phyloP scores from a whole-genome alignment of 2,113 vertebrate genomes.

The Macaca fascicularis region T2T-MFA8v1.1 NC_088375.1:232560501-232561000 shows the following conservation, averaged over 20 bases:
- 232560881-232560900: background rate
- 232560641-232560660: no score
- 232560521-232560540: no score
- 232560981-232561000: no score
- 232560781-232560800: background rate
- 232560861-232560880: background rate
- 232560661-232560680: background rate
- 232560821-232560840: background rate
- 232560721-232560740: background rate
- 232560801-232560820: background rate
- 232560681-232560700: background rate
- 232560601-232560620: no score
- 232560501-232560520: no score
- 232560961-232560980: background rate
- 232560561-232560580: no score
- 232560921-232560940: background rate
- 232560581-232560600: no score
- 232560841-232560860: rapidly evolving
- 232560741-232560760: background rate
- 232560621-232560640: no score
- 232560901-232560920: background rate
- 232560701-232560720: background rate
- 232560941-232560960: background rate
- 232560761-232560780: background rate
- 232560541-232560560: no score